Evolutionary conservation across 2,797 vertebrate species (phyloP).

Genomic region (Apogon talboti): DNA sequence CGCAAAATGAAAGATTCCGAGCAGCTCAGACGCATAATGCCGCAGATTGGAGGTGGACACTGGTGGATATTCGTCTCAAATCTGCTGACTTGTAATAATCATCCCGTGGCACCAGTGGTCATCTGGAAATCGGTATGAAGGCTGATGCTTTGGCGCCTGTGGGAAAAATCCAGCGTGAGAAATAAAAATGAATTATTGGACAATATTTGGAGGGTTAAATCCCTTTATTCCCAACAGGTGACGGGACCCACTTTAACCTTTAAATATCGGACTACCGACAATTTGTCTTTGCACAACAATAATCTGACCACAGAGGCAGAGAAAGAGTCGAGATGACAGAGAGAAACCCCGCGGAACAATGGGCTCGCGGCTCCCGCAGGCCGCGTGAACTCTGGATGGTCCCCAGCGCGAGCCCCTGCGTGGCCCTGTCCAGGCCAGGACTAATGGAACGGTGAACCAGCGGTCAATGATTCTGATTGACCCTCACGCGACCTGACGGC

Average conservation of each 20-base stretch:
- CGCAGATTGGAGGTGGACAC: no score
- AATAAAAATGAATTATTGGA: neutral
- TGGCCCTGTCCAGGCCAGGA: slow-evolving; percentile 88
- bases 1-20: no score
- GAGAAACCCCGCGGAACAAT: slow-evolving; percentile 56
- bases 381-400: slow-evolving; percentile 87
- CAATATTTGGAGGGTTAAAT: neutral
- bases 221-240: no score
- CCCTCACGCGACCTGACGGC: slow-evolving; percentile 79
- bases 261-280: neutral
- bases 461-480: slow-evolving; percentile 92
- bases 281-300: slow-evolving; percentile 51
- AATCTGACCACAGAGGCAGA: slow-evolving; percentile 19
- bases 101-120: no score
- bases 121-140: no score
- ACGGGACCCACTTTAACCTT: slow-evolving; percentile 7
- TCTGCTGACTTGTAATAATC: no score
- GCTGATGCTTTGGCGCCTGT: no score
- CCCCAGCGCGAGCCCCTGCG: slow-evolving; percentile 80
- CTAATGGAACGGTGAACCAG: slow-evolving; percentile 92
- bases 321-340: slow-evolving; percentile 6
- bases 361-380: slow-evolving; percentile 81
- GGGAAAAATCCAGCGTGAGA: no score
- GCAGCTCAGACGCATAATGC: no score
- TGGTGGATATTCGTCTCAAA: no score